A percentile compares a stretch with the other conserved stretches of the same genome.
Evolutionary conservation across 2,113 vertebrate species (phyloP).

Genomic region (Salvator merianae): DNA sequence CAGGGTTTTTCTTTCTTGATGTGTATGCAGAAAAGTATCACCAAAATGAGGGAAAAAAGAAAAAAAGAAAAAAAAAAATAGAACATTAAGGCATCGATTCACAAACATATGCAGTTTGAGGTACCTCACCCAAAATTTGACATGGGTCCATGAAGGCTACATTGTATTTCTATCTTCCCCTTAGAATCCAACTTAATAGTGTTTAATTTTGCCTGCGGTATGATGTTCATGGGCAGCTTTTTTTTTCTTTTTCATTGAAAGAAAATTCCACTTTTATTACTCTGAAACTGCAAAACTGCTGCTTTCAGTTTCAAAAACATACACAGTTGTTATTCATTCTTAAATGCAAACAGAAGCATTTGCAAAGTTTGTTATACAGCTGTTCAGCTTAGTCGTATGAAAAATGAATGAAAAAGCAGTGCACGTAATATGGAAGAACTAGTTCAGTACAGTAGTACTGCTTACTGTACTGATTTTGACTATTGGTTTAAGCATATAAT

Average conservation of each 20-base stretch:
- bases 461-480: not conserved
- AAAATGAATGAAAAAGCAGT: not conserved
- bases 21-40: not conserved
- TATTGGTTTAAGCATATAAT: too few relatives aligned
- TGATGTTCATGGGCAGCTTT: too few relatives aligned
- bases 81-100: not conserved
- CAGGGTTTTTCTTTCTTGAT: not conserved
- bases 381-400: conserved; percentile 22
- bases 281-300: not conserved
- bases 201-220: not conserved
- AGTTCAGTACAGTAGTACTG: not conserved
- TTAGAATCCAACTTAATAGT: not conserved
- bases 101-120: not conserved
- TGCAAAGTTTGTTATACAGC: not conserved
- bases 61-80: not conserved
- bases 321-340: too few relatives aligned
- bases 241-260: conserved; percentile 4
- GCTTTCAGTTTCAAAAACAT: not conserved
- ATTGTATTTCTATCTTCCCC: not conserved
- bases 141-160: not conserved
- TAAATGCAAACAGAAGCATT: not conserved
- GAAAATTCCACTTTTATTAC: not conserved
- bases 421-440: not conserved
- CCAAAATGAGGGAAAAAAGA: not conserved
- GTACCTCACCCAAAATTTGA: too few relatives aligned